Conservation (phyloP, 2,113 vertebrate genomes). For the Chloroceryle aenea region DNA sequence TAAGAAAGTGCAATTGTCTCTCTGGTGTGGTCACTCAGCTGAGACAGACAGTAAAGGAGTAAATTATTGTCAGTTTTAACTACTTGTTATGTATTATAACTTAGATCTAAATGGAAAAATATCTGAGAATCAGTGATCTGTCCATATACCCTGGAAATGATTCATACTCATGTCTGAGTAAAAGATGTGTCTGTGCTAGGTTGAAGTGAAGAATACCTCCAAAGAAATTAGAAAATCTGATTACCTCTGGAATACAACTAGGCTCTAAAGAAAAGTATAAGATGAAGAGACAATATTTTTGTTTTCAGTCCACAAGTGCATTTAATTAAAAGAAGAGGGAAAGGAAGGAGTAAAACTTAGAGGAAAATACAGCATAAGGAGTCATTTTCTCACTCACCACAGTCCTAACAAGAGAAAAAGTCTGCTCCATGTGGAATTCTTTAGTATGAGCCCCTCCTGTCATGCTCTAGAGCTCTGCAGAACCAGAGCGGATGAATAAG, state of each 20-base stretch:
- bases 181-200: neutral
- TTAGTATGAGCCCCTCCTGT: neutral
- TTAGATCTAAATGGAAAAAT: neutral
- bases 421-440: neutral
- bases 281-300: neutral
- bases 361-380: neutral
- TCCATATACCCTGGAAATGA: neutral
- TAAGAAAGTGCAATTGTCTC: neutral
- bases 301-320: neutral
- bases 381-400: neutral
- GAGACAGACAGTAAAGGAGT: neutral
- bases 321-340: neutral
- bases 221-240: neutral
- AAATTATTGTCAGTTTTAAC: neutral
- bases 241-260: neutral
- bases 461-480: neutral
- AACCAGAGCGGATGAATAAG: neutral
- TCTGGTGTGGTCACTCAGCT: neutral
- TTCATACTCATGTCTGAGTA: neutral
- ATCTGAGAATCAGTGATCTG: neutral
- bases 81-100: neutral
- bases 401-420: neutral
- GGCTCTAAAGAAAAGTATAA: neutral
- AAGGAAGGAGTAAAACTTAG: neutral
- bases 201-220: neutral